Evolutionary conservation across 1,140 invertebrate genomes (phyloP), one percentile per base, ranked within the genome.

Genomic region (Antheraea pernyi): DNA sequence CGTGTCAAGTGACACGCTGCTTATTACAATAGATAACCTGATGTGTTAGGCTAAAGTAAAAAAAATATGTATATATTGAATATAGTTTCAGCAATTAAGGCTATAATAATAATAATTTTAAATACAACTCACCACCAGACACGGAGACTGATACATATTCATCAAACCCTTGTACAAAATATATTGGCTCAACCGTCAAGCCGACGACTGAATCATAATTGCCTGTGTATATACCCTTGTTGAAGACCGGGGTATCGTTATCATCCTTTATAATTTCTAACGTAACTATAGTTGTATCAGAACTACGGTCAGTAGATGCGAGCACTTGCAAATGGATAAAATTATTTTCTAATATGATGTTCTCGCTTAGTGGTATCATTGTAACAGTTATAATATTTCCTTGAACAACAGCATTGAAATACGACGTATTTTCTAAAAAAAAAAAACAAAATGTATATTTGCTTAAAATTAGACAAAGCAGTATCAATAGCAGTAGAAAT

Each of bases 251-350:
- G 7, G 82, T 83, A 7, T 58, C 59, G 13, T 66, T 72, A 37
- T 86, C 84, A n/a, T 86, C 76, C 62, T 83, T 86, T 36, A 86
- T 71, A 39, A 86, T 84, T 59, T 80, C 81, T 42, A 86, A 69
- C 5, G 72, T 74, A 9, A 84, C 74, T 18, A 80, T 65, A 65
- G 81, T 70, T 0, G 65, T 63, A 9, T 78, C 75, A 7, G 68
- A 65, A 68, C 70, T 82, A 59, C 48, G 64, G n/a, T 68, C 69
- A 39, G 69, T 77, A 59, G 73, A 71, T n/a, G 81, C 82, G 0
- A 75, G 59, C 4, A 86, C 53, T 77, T 80, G 62, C 9, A 86
- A 46, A 30, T 71, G 76, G 13, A 86, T 72, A 61, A 78, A 75
- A 39, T 63, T 80, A 62, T 83, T 86, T 2, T 75, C 64, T 53